Conservation (phyloP, 2,888 invertebrate genomes). For the Cyclophora punctaria region DNA sequence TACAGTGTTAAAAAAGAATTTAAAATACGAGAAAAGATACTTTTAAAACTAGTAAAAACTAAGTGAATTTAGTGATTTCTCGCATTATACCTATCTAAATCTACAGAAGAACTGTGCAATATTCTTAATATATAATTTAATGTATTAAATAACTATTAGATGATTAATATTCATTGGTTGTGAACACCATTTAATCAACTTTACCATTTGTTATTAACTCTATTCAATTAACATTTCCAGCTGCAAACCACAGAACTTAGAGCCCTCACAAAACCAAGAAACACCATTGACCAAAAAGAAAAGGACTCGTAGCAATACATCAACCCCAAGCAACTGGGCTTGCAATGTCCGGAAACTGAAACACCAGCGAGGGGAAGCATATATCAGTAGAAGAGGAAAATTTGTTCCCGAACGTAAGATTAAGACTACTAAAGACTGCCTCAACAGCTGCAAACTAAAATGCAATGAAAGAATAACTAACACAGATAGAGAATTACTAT, state of each 20-base stretch:
- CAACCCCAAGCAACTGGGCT: constrained; percentile 59
- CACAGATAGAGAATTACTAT: constrained; percentile 53
- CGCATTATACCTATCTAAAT: too few species aligned
- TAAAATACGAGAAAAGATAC: too few species aligned
- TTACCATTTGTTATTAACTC: too few species aligned
- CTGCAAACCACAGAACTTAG: constrained; percentile 24
- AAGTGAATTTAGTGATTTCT: too few species aligned
- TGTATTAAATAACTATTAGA: too few species aligned
- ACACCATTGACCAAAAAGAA: constrained; percentile 24
- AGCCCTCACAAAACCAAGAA: constrained; percentile 12
- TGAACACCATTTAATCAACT: too few species aligned
- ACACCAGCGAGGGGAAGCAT: constrained; percentile 63
- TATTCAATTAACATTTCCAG: constrained; percentile 27
- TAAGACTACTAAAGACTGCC: constrained; percentile 55
- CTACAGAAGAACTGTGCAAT: too few species aligned
- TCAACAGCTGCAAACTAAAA: constrained; percentile 55
- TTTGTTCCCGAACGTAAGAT: constrained; percentile 53
- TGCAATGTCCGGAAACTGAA: constrained; percentile 58
- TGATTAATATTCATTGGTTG: too few species aligned
- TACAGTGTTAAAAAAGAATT: too few species aligned
- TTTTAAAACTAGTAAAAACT: too few species aligned
- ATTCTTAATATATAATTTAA: too few species aligned
- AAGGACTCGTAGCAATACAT: constrained; percentile 36
- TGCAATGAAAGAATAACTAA: constrained; percentile 58
- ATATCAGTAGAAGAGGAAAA: constrained; percentile 57